Evolutionary conservation across 35 echinoderm and acorn worm genomes (phyloP), one percentile per base, ranked within the genome.

Genomic region (Acanthaster planci): DNA sequence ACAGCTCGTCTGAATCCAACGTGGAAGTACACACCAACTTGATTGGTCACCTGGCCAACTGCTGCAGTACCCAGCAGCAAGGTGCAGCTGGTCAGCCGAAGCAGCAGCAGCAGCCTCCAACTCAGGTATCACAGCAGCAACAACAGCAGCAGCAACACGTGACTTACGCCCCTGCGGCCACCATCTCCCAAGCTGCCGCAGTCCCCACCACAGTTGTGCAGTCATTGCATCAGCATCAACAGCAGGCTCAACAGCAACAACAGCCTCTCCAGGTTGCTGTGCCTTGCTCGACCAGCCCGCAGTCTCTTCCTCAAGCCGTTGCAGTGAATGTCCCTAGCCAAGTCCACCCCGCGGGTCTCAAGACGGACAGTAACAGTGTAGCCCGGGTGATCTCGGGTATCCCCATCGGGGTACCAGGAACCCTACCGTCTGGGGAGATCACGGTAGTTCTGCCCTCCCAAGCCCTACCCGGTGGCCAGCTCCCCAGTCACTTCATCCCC

Each of bases 401-500:
- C n/a, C 94, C 91, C 42, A 84, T 97, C 37, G 94, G 90, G 18
- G 57, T 99, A 14, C 91, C 91, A 2, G 84, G 87, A 12, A 42
- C 85, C 1, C 36, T 92, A 19, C 80, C 91, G 10, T 80, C 83
- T 0, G 96, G 96, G 10, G 96, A 99, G 72, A 91, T 99, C 26
- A 90, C 96, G 0, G 79, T 99, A 15, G 89, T 99, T 18, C 89
- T 99, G 22, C 88, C 96, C 8, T 92, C 96, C 37, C 92, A 99
- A 23, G 92, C 96, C 40, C 77, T 99, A 12, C 54, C 88, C 27
- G 89, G 86, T 42, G 96, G 96, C 31, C 96, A 99, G 55, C 77
- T 99, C 21, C 91, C 96, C 21, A 94, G 96, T 64, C 96, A 99
- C 47, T 99, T 99, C 86, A 99, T 99, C 64, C 96, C 96, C n/a